Conservation (phyloP, 2,797 vertebrate genomes). For the Toxotes lorentzi region DNA sequence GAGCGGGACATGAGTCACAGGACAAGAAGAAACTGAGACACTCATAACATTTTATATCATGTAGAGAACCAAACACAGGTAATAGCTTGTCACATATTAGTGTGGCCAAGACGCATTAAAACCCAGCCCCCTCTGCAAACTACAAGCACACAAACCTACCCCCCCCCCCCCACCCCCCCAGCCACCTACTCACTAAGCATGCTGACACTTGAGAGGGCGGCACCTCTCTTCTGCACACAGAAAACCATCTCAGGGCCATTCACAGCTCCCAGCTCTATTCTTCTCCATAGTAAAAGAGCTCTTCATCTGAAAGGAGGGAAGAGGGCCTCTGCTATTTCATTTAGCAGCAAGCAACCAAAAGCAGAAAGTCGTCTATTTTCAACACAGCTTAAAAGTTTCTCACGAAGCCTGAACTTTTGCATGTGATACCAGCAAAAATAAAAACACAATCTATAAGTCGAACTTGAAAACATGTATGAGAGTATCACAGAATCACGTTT, state of each 20-base stretch:
- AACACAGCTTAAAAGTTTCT: conserved; percentile 26
- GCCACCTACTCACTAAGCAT: conserved; percentile 52
- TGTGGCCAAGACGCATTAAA: conserved; percentile 17
- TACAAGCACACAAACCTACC: conserved; percentile 30
- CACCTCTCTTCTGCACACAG: conserved; percentile 73
- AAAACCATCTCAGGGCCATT: conserved; percentile 73
- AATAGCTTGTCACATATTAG: conserved; percentile 26
- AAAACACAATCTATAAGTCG: not conserved
- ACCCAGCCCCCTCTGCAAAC: conserved; percentile 46
- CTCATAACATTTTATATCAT: not conserved
- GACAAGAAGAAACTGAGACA: conserved; percentile 1
- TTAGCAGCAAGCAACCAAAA: conserved; percentile 37
- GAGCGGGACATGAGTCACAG: not conserved
- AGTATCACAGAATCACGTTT: not conserved
- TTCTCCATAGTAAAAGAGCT: conserved; percentile 67
- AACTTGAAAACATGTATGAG: not conserved
- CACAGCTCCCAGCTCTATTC: conserved; percentile 75
- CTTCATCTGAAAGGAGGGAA: conserved; percentile 64
- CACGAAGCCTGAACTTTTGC: not conserved
- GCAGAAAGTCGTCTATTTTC: conserved; percentile 22
- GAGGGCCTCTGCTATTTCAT: conserved; percentile 62
- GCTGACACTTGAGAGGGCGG: conserved; percentile 81
- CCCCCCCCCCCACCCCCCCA: not conserved
- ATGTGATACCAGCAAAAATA: not conserved
- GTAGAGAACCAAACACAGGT: conserved; percentile 7